Evolutionary conservation across 92 coral and sea anemone genomes (phyloP), one percentile per base, ranked within the genome.

Genomic region (Chrysogorgia sp.): DNA sequence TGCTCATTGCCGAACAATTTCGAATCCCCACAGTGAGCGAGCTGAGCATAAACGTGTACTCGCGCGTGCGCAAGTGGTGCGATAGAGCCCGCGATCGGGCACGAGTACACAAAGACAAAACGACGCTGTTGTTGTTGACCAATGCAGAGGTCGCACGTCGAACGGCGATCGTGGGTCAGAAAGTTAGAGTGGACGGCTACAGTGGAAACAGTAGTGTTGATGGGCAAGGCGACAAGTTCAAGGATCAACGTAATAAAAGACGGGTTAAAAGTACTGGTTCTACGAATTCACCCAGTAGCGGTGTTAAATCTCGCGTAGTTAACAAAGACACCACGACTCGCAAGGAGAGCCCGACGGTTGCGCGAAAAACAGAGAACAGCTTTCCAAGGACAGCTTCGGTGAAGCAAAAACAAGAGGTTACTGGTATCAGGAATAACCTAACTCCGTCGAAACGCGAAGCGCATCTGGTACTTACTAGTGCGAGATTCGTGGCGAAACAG

Each of bases 1-100:
- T 94, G 24, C 88, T 94, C 7, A 83, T 94, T 26, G 92, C 98
- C 34, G 97, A 94, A 56, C 97, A 94, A 74, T 92, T 94, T 77
- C 92, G 97, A 60, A 81, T 90, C 34, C 92, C 96, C 66, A 92
- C 85, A n/a, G 90, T 87, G 32, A 85, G 78, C 63, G 96, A 93
- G 13, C 75, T 94, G 45, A 89, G 92, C 23, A 63, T 92, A 1
- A 85, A 90, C 26, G 81, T 94, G 35, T 94, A 94, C 56, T 79
- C 88, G 81, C 90, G 91, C 41, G 93, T 94, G n/a, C 84, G 96
- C 34, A 94, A 91, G 57, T 94, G 98, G 98, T 89, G 92, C 53
- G 98, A 94, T 43, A 82, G 98, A 34, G 97, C 98, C 5, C 74
- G 87, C 50, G 90, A 86, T 77, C 75, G 98, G 53, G 92, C 98